These are phyloP conservation scores for Gavialis gangeticus DNA, from an alignment of 2,113 vertebrate genomes.

Conservation along the genomic window DNA sequence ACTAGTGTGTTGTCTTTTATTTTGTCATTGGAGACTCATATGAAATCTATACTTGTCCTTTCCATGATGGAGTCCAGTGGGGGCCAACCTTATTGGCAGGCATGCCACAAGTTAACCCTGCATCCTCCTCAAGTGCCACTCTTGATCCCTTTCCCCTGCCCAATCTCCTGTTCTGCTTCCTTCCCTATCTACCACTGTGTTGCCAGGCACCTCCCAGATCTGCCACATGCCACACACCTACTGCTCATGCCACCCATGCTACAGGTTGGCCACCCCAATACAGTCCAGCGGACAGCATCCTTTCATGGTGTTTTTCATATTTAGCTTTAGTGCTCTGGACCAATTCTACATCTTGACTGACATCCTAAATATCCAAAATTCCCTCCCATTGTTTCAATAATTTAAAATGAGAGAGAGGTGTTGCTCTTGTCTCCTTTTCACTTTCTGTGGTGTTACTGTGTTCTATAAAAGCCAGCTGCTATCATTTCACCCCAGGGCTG, in stretches of 20 bases:
- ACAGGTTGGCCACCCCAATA: too few relatives aligned
- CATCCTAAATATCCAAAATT: background rate
- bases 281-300: background rate
- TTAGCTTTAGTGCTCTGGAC: background rate
- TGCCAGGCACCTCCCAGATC: background rate
- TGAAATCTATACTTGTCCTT: background rate
- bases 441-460: constrained; percentile 1
- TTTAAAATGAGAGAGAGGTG: background rate
- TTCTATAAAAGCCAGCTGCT: background rate
- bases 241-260: too few relatives aligned
- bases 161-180: too few relatives aligned
- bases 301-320: background rate
- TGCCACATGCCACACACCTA: too few relatives aligned
- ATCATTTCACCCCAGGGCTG: background rate
- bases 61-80: background rate
- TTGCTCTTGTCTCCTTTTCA: background rate
- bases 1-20: background rate
- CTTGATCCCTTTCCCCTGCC: too few relatives aligned
- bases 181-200: too few relatives aligned
- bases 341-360: background rate
- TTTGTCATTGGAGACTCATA: background rate
- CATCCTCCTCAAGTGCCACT: too few relatives aligned
- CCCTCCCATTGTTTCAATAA: background rate
- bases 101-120: too few relatives aligned
- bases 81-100: too few relatives aligned